These are phyloP conservation scores for Watsonalla binaria DNA, from an alignment of 2,888 invertebrate genomes.

Conservation along the genomic window DNA sequence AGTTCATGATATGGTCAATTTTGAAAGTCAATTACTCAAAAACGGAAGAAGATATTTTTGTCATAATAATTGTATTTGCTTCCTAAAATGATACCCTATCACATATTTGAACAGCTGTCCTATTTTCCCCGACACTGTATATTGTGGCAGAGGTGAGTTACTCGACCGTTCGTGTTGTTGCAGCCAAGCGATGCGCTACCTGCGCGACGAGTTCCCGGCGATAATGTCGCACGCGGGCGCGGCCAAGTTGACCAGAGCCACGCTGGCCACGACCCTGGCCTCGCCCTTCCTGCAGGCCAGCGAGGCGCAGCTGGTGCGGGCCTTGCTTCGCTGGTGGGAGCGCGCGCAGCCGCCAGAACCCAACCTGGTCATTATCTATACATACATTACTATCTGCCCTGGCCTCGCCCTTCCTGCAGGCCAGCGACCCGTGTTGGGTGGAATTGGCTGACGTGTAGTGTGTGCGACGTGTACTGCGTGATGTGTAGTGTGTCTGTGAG, in stretches of 20 bases:
- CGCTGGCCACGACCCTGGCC: slow-evolving; percentile 85
- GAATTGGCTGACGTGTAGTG: no score
- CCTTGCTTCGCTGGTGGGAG: slow-evolving; percentile 66
- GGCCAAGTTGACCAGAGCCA: slow-evolving; percentile 84
- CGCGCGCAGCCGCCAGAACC: slow-evolving; percentile 82
- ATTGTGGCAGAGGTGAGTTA: no score
- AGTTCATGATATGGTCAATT: no score
- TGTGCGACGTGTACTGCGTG: no score
- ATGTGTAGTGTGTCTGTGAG: no score
- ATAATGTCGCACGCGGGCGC: slow-evolving; percentile 85
- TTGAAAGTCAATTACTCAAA: no score
- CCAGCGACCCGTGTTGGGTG: no score
- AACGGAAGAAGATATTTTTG: no score
- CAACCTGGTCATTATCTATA: slow-evolving; percentile 79
- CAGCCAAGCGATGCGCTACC: slow-evolving; percentile 92
- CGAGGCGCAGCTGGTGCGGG: slow-evolving; percentile 91
- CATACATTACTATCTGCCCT: not conserved
- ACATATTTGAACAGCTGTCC: no score
- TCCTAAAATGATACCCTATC: no score
- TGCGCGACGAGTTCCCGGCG: slow-evolving; percentile 93
- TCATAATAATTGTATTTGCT: no score
- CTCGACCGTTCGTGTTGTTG: not conserved
- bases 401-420: not conserved
- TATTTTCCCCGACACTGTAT: no score
- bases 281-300: slow-evolving; percentile 85